Percentiles rank a stretch among this genome's conserved stretches.
phyloP scores from a whole-genome alignment of 2,113 vertebrate genomes.

The Recurvirostra avosetta region DNA sequence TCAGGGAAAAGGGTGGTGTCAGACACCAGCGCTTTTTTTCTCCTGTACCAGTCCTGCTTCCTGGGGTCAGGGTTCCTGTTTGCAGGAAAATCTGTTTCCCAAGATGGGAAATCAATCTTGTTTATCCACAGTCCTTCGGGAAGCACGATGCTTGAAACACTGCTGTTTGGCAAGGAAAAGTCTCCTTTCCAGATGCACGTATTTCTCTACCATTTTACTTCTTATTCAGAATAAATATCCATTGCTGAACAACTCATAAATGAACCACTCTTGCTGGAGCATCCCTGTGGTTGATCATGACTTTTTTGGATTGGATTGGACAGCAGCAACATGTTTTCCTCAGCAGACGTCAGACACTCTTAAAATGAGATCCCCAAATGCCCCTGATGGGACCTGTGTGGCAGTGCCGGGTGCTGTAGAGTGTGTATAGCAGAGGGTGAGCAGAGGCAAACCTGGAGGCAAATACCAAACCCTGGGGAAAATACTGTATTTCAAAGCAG shows the following conservation, averaged over 20 bases:
- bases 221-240: neutral
- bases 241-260: neutral
- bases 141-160: neutral
- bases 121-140: neutral
- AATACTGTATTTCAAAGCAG: accelerated
- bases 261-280: neutral
- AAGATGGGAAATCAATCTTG: neutral
- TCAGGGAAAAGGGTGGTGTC: neutral
- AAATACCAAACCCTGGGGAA: neutral
- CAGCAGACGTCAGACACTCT: neutral
- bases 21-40: neutral
- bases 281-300: too few relatives aligned
- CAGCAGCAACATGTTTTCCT: neutral
- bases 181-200: neutral
- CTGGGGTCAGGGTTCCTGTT: neutral
- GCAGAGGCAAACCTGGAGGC: neutral
- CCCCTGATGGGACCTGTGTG: accelerated
- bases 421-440: neutral
- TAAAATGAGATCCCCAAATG: neutral
- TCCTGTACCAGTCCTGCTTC: neutral
- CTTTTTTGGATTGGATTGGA: neutral
- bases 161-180: neutral
- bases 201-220: neutral
- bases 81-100: neutral
- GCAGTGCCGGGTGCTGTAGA: neutral